Conservation (phyloP, 2,797 vertebrate genomes). For the Gallinago solitaria region DNA sequence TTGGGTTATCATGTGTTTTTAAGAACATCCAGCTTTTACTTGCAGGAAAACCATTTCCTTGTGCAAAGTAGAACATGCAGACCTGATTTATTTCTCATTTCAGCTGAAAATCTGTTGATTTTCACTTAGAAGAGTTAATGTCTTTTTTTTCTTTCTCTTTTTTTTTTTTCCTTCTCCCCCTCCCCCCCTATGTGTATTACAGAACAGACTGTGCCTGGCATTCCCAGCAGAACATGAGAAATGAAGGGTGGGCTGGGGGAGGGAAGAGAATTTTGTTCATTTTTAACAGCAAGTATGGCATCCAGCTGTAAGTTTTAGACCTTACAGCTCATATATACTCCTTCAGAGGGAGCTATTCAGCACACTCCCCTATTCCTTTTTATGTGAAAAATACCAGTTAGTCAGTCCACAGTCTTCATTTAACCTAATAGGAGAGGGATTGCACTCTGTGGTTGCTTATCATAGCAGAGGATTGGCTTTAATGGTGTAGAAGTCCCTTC, state of each 20-base stretch:
- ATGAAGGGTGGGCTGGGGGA: background rate
- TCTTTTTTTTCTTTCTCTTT: background rate
- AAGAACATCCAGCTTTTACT: slow-evolving; percentile 17
- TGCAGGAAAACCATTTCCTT: background rate
- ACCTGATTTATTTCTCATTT: slow-evolving; percentile 44
- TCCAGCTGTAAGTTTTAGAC: background rate
- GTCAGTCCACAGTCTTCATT: background rate
- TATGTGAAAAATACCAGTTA: background rate
- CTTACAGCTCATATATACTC: background rate
- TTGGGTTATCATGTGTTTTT: slow-evolving; percentile 38
- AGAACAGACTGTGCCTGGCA: background rate
- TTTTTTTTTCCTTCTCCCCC: too few species aligned
- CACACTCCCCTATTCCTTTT: background rate
- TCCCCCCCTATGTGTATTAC: background rate
- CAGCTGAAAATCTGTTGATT: background rate
- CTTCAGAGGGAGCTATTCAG: background rate
- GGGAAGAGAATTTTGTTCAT: background rate
- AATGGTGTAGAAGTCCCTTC: background rate
- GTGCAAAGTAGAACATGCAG: background rate
- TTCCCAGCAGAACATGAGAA: background rate
- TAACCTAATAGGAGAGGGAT: background rate
- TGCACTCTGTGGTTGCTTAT: background rate
- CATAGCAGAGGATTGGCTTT: background rate
- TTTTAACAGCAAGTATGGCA: background rate
- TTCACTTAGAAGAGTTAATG: background rate